These are phyloP conservation scores for Antedon mediterranea DNA, from an alignment of 53 echinoderm and acorn worm genomes.

Conservation along the genomic window DNA sequence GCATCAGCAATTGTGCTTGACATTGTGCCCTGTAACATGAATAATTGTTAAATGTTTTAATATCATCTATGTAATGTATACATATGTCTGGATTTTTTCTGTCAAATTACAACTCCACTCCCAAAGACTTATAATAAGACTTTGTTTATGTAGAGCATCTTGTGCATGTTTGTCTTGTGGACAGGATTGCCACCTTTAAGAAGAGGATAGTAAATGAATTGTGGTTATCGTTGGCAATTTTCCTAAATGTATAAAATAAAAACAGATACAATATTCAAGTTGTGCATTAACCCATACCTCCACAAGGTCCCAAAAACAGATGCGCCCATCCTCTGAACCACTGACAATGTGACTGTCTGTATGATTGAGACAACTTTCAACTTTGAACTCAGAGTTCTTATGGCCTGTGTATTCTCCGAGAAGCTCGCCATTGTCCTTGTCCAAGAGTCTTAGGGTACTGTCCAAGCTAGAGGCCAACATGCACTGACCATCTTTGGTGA, in stretches of 20 bases:
- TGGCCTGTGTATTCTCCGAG: conserved; percentile 87
- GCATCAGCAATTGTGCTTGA: conserved; percentile 63
- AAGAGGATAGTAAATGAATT: no score
- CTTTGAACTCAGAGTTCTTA: conserved; percentile 49
- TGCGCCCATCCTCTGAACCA: conserved; percentile 82
- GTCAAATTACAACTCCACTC: no score
- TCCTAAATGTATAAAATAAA: no score
- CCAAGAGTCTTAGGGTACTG: conserved; percentile 53
- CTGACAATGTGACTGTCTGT: conserved; percentile 88
- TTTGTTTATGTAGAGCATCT: neutral
- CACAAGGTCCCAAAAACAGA: conserved; percentile 96
- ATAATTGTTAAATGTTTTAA: neutral
- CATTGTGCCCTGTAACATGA: conserved; percentile 56
- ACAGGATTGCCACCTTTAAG: no score
- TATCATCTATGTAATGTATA: neutral
- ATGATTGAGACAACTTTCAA: conserved; percentile 78
- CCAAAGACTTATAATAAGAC: no score
- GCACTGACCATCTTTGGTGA: conserved; percentile 97
- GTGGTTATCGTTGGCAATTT: no score
- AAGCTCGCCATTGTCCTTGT: conserved; percentile 88
- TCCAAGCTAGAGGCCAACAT: conserved; percentile 77
- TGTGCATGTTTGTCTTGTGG: no score
- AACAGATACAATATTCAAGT: neutral
- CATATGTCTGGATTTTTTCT: neutral
- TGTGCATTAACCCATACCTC: conserved; percentile 49